These are phyloP conservation scores for Prionace glauca DNA, from an alignment of 2,797 vertebrate genomes.

Conservation along the genomic window DNA sequence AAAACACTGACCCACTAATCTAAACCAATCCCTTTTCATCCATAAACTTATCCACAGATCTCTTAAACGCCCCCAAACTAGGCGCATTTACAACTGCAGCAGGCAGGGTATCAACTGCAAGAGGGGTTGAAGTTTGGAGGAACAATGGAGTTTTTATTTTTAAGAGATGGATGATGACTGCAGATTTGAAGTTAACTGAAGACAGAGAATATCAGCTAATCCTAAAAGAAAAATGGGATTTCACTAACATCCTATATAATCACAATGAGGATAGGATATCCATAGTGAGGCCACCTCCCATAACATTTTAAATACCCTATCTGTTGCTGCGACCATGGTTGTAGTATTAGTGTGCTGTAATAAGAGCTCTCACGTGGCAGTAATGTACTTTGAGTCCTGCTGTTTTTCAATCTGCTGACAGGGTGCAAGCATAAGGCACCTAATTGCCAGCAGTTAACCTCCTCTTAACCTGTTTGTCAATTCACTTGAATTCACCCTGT, in stretches of 20 bases:
- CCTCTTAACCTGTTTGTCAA: neutral
- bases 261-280: no score
- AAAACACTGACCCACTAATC: no score
- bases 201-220: neutral
- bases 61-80: no score
- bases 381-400: neutral
- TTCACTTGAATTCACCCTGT: neutral
- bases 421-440: neutral
- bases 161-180: neutral
- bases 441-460: neutral
- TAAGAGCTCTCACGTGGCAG: neutral
- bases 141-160: neutral
- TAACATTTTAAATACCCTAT: neutral
- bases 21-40: no score
- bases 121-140: neutral
- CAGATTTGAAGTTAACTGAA: neutral
- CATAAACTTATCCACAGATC: no score
- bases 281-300: neutral
- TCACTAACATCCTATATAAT: neutral
- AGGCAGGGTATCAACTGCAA: no score
- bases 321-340: neutral
- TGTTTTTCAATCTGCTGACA: conserved; percentile 8
- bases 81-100: no score
- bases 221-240: neutral
- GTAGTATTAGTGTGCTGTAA: neutral